phyloP scores from a whole-genome alignment of 2,888 invertebrate species.

The Drosophila seclusa region DNA sequence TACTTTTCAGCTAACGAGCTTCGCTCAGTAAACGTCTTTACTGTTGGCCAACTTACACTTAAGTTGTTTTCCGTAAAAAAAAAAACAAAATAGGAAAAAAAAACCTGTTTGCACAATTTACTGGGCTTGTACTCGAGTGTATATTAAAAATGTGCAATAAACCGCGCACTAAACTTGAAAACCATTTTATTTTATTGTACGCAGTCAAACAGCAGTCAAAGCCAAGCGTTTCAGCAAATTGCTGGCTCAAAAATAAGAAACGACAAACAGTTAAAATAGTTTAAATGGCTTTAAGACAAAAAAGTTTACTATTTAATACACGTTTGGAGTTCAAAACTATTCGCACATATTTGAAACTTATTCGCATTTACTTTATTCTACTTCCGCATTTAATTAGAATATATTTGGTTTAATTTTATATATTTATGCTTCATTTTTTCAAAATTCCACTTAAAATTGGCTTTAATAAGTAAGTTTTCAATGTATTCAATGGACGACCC shows the following conservation, averaged over 20 bases:
- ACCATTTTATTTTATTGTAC: not conserved
- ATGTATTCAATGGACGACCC: constrained; percentile 71
- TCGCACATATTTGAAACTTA: not conserved
- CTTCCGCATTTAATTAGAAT: not conserved
- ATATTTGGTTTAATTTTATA: not conserved
- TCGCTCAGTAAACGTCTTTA: constrained; percentile 66
- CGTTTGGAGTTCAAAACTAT: not conserved
- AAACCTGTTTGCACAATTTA: not conserved
- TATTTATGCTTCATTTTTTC: not conserved
- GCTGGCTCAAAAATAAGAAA: not conserved
- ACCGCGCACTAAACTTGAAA: constrained; percentile 25
- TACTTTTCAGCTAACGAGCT: constrained; percentile 73
- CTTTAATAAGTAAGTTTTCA: not conserved
- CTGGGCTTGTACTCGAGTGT: not conserved
- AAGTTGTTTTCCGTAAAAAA: constrained; percentile 6
- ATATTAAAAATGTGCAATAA: constrained; percentile 43
- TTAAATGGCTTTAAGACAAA: not conserved
- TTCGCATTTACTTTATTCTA: not conserved
- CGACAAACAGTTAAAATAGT: not conserved
- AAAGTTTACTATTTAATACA: not conserved
- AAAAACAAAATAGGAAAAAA: not conserved
- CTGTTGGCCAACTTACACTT: constrained; percentile 60
- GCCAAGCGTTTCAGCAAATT: not conserved
- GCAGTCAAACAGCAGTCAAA: not conserved
- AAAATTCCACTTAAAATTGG: not conserved